Evolutionary conservation across 2,797 vertebrate genomes (phyloP).

Genomic region (Adrianichthys oophorus): DNA sequence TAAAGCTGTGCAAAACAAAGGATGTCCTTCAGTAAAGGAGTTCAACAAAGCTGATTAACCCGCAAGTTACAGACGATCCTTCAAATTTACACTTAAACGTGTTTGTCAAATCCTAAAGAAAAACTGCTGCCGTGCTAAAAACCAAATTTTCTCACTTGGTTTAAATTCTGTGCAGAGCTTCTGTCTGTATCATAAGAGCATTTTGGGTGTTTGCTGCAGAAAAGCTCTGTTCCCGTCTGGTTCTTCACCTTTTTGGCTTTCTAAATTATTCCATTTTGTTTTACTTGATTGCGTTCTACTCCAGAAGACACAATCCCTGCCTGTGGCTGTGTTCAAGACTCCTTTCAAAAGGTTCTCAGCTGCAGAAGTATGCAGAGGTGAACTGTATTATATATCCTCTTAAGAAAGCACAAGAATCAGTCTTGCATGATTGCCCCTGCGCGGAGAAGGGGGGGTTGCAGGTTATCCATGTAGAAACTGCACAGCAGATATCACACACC

Average conservation of each 20-base stretch:
- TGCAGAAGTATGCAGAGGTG: constrained; percentile 62
- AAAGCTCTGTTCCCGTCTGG: constrained; percentile 20
- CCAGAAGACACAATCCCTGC: constrained; percentile 40
- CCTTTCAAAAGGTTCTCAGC: constrained; percentile 55
- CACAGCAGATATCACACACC: constrained; percentile 69
- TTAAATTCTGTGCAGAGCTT: no score
- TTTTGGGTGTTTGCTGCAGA: constrained; percentile 4
- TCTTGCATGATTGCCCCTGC: constrained; percentile 66
- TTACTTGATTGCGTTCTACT: constrained; percentile 46
- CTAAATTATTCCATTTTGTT: constrained; percentile 47
- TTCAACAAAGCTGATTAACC: no score
- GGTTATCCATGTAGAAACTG: constrained; percentile 76
- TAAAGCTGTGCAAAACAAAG: no score
- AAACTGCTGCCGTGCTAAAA: no score
- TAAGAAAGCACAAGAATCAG: constrained; percentile 76
- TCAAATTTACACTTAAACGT: no score
- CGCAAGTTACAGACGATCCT: no score
- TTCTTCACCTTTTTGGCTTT: constrained; percentile 25
- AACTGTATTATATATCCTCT: constrained; percentile 75
- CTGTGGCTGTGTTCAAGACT: constrained; percentile 31
- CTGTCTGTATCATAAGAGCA: background rate
- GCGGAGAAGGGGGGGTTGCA: constrained; percentile 50
- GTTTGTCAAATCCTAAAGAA: no score
- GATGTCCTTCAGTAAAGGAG: no score
- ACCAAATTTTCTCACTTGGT: no score